Evolutionary conservation across 2,113 vertebrate species (phyloP), one percentile per base, ranked within the genome.

Genomic region (Poeciliopsis turrubarensis): DNA sequence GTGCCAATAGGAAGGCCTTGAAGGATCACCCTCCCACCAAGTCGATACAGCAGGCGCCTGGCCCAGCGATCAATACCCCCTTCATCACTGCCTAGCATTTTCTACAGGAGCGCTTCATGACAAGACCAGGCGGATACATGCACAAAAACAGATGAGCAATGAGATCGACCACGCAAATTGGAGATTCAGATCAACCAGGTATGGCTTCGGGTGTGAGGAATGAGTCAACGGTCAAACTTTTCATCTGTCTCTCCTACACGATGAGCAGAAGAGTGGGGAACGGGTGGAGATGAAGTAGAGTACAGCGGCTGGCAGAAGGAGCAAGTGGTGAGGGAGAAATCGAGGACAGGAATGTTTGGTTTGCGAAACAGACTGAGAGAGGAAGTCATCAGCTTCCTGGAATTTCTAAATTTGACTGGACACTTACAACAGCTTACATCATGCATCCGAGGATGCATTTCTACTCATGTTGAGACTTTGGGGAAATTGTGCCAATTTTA

Each of bases 1-100:
- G 85, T 92, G 86, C 87, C 92, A 89, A 93, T 91, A 90, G 82
- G 71, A 90, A 87, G 89, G 89, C 83, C 90, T 92, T 91, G 86
- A 92, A 93, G 91, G 86, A 92, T 92, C 87, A 83, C 87, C 85
- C 81, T 78, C 81, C 85, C 79, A 82, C 85, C 67, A 30, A 83
- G 88, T 92, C 92, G 81, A 93, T 93, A 86, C 74, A 10, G 78
- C 71, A 87, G 91, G 91, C 90, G 89, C 91, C 92, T 89, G 85
- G 80, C 61, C 84, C 75, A 79, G 82, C 81, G 72, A 91, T 93
- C 91, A 91, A 93, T 93, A 89, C 74, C 75, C 79, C 85, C 86
- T 90, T 93, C 92, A 91, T 93, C 91, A 92, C 86, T 65, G 68
- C 75, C 73, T 68, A 77, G 75, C 81, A 72, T 89, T 74, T 85